Evolutionary conservation across 2,113 vertebrate species (phyloP), one percentile per base, ranked within the genome.

Genomic region (Macquaria australasica): DNA sequence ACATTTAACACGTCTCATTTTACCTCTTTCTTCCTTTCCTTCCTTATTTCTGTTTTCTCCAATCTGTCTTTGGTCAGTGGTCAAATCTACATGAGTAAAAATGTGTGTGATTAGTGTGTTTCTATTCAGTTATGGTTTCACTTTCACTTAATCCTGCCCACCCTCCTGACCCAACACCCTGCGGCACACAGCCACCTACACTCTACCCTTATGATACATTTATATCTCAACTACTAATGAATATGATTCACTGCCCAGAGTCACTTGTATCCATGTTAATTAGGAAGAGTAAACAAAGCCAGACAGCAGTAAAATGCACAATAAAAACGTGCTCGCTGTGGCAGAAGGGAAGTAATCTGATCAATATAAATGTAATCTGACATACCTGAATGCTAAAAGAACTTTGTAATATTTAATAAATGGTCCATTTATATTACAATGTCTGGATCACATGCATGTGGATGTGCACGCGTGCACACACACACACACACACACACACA

Each of bases 181-280:
- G 31, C 4, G 73, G 74, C 69, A 63, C 31, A 6, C 16, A 62
- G 34, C 60, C 83, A 71, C 71, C 78, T 66, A 69, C 78, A 79
- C 59, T n/a, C 23, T 51, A 15, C 85, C 73, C 73, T 34, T 5
- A 16, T 76, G 25, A 75, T 73, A 39, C 31, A 82, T 87, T 76
- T 64, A 85, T 66, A 86, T 82, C 48, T 69, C 59, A 70, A 4
- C 64, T 69, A 64, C 56, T 77, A 71, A 88, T 72, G 4, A 80
- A 73, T 75, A 64, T 77, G 73, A 84, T 68, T 87, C 76, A 76
- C 41, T 68, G 74, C 39, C 39, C 51, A 66, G 59, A 85, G 51
- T 45, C 48, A 51, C n/a, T 34, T 53, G 14, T 63, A 85, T 76
- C 56, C 14, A 63, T 50, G 41, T 71, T 83, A 77, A 83, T 79